These are phyloP conservation scores for Nesogale talazaci DNA, from an alignment of 2,113 vertebrate species.

Conservation along the genomic window DNA sequence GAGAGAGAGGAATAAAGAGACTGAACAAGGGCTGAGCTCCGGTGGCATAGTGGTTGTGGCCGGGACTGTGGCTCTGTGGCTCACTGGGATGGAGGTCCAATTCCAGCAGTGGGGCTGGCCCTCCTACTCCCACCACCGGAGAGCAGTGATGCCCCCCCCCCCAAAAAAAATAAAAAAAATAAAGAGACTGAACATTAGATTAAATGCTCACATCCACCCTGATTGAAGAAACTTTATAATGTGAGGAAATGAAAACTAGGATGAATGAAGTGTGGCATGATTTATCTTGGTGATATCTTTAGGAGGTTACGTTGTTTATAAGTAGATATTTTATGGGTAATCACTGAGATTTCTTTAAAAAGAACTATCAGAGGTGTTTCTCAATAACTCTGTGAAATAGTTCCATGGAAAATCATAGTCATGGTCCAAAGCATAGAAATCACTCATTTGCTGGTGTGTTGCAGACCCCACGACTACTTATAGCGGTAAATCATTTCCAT, in stretches of 20 bases:
- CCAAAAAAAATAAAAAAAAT: too few relatives aligned
- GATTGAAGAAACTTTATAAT: conserved; percentile 19
- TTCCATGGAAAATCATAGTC: neutral
- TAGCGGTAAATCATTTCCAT: neutral
- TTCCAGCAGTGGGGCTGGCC: too few relatives aligned
- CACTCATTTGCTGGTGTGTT: neutral
- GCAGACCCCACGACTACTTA: neutral
- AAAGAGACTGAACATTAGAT: neutral
- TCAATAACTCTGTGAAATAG: neutral
- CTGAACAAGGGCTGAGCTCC: too few relatives aligned
- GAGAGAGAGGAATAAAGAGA: neutral
- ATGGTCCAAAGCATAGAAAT: neutral
- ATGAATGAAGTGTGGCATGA: neutral
- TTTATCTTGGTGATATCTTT: neutral
- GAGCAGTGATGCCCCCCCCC: too few relatives aligned
- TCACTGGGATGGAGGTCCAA: too few relatives aligned
- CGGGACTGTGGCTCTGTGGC: too few relatives aligned
- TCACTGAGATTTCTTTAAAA: conserved; percentile 21
- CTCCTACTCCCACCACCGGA: too few relatives aligned
- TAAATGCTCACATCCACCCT: neutral
- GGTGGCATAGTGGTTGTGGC: too few relatives aligned
- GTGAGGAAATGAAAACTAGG: neutral
- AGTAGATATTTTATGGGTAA: neutral
- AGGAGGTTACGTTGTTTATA: conserved; percentile 36
- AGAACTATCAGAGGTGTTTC: neutral